Percentiles rank a stretch among this genome's conserved stretches.
Evolutionary conservation across 2,888 invertebrate genomes (phyloP).

Genomic region (Drosophila buzzatii): DNA sequence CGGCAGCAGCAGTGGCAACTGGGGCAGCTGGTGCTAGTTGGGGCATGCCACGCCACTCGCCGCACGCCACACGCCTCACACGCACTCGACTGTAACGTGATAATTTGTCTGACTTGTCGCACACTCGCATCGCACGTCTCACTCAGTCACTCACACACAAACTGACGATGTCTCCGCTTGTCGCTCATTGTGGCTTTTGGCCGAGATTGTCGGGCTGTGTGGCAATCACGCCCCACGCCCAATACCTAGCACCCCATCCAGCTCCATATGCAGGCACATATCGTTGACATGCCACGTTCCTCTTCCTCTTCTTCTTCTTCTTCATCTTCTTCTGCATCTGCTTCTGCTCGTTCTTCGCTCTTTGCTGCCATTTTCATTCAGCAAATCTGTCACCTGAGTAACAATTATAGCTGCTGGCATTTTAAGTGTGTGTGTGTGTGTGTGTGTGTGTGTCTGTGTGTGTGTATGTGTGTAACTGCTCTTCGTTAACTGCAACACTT

Average conservation of each 20-base stretch:
- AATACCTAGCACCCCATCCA: not conserved
- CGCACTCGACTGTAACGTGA: constrained; percentile 82
- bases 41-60: constrained; percentile 52
- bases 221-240: not conserved
- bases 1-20: constrained; percentile 5
- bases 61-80: constrained; percentile 72
- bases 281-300: constrained; percentile 55
- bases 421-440: constrained; percentile 66
- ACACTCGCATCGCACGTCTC: constrained; percentile 45
- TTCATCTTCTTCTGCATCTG: constrained; percentile 13
- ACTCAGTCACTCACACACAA: constrained; percentile 10
- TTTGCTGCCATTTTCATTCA: constrained; percentile 70
- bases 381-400: constrained; percentile 82
- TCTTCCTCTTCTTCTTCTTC: constrained; percentile 6
- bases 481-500: constrained; percentile 69
- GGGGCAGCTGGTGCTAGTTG: constrained; percentile 2
- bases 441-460: constrained; percentile 29
- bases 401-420: constrained; percentile 81
- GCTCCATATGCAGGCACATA: constrained; percentile 28
- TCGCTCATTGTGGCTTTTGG: constrained; percentile 58
- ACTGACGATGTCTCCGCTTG: constrained; percentile 44
- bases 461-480: constrained; percentile 31
- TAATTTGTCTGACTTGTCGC: constrained; percentile 82
- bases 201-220: constrained; percentile 56
- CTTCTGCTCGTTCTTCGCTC: constrained; percentile 26